Base-by-base conservation (phyloP, 2,797 vertebrate genomes). In the Myioborus melanocephalus region DNA sequence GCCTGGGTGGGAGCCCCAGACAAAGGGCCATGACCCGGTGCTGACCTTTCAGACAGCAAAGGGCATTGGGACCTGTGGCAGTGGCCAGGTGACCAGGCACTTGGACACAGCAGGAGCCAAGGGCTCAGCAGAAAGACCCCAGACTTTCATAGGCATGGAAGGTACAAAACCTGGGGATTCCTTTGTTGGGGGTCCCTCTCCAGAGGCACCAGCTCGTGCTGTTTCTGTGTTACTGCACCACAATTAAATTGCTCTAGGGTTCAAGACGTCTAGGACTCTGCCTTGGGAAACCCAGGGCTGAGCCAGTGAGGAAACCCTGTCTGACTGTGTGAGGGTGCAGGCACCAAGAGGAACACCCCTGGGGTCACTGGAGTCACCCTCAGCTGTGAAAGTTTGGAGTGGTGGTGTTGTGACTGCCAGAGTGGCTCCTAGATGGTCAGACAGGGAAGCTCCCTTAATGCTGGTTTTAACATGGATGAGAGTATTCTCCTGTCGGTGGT, bases 21-120 rank as follows among this genome's bases (percentile, higher is more conserved):
- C 4, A 52, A 32, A 34, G 17, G 30, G 0, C n/a, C 0, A 0
- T 73, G 69, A 30, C 35, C 43, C 56, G 81, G 13, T 49, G 50
- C 43, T 35, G 32, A 27, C 52, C 28, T 24, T 80, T 39, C 35
- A 26, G 3, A 18, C 19, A 9, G 3, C 52, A 52, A 46, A 59
- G n/a, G 24, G 28, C n/a, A 7, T 0, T 0, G 35, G n/a, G 7
- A 15, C 14, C 35, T 56, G 26, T 47, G 35, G 30, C 35, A 35
- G 24, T 0, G 16, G 50, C 50, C 26, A 11, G 20, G 59, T 15
- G 43, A 30, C 34, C 0, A 0, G 41, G 19, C 43, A 9, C 69
- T 41, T 1, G 10, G 50, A 30, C 30, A 43, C 35, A 65, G 43
- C 26, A 65, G 43, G 34, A 55, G 50, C 49, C 68, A 46, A 53